Evolutionary conservation across 2,888 invertebrate species (phyloP).

Genomic region (Lacanobia oleracea): DNA sequence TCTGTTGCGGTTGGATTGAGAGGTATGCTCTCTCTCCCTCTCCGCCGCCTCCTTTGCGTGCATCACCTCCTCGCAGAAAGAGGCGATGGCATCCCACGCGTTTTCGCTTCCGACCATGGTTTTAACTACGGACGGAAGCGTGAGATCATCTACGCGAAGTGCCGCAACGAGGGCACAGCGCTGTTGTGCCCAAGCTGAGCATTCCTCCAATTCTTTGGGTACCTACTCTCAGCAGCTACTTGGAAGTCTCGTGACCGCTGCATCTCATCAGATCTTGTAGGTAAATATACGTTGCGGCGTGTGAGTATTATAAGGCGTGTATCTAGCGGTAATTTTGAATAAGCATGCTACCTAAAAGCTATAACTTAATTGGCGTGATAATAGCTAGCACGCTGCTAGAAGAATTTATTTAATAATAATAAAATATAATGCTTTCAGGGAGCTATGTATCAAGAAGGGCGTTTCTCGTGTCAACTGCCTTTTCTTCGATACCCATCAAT

Average conservation of each 20-base stretch:
- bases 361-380: background rate
- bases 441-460: slow-evolving; percentile 87
- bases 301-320: slow-evolving; percentile 8
- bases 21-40: no score
- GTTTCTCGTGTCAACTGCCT: slow-evolving; percentile 84
- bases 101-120: no score
- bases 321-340: background rate
- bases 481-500: slow-evolving; percentile 82
- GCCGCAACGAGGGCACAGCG: no score
- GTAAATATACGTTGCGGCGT: background rate
- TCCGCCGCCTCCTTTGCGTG: no score
- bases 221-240: background rate
- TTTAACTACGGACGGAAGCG: no score
- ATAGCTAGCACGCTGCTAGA: background rate
- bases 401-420: background rate
- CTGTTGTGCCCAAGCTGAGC: no score
- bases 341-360: background rate
- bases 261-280: slow-evolving; percentile 19
- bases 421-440: slow-evolving; percentile 72
- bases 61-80: no score
- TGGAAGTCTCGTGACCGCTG: slow-evolving; percentile 11
- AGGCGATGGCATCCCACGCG: no score
- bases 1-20: no score
- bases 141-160: no score
- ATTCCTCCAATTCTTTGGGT: no score